Percentiles rank a stretch among this genome's conserved stretches.
Evolutionary conservation across 2,888 invertebrate species (phyloP).

Genomic region (Hydraecia micacea): DNA sequence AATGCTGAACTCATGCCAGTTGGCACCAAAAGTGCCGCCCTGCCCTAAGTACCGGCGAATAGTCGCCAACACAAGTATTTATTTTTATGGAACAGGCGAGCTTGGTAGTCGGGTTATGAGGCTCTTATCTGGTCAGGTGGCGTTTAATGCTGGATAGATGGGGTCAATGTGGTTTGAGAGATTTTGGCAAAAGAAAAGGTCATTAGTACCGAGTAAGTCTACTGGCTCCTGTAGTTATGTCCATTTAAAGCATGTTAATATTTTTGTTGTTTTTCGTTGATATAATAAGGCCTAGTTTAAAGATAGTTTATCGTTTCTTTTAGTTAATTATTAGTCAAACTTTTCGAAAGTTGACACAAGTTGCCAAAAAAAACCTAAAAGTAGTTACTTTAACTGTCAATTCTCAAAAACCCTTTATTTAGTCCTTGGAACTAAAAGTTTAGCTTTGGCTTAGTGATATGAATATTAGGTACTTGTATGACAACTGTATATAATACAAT

Average conservation of each 20-base stretch:
- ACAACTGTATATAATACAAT: not conserved
- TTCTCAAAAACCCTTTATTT: not conserved
- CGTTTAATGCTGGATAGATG: conserved; percentile 28
- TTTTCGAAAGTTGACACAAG: not conserved
- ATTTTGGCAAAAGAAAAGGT: conserved; percentile 21
- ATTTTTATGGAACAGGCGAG: conserved; percentile 55
- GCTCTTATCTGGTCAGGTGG: conserved; percentile 47
- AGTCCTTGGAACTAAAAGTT: not conserved
- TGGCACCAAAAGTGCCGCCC: conserved; percentile 66
- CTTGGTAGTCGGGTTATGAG: conserved; percentile 37
- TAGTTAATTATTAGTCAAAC: not conserved
- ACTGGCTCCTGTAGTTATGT: not conserved
- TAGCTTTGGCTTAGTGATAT: not conserved
- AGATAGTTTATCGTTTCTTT: not conserved
- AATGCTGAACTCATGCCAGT: conserved; percentile 71
- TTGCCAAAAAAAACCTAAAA: not conserved
- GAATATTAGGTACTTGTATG: not conserved
- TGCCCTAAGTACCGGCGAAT: conserved; percentile 48
- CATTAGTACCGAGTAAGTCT: not conserved
- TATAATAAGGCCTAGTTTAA: not conserved
- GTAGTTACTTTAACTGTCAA: not conserved
- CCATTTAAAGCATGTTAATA: not conserved
- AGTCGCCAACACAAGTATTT: conserved; percentile 61
- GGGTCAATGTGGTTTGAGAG: conserved; percentile 18
- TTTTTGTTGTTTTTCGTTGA: not conserved